A percentile compares a stretch with the other conserved stretches of the same genome.
phyloP scores from a whole-genome alignment of 2,888 invertebrate species.

The Cheilosia grossa region DNA sequence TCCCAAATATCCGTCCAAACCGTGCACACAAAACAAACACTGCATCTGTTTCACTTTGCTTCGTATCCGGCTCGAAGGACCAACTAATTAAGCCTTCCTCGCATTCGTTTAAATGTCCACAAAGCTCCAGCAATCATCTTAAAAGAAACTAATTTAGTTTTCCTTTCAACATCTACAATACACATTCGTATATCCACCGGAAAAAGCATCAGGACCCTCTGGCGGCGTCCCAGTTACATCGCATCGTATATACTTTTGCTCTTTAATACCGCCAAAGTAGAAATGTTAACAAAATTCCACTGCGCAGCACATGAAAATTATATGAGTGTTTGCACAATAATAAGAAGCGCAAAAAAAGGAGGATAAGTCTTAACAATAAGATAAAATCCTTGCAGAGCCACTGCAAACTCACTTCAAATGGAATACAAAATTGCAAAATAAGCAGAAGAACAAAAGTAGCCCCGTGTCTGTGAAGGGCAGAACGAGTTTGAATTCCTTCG shows the following conservation, averaged over 20 bases:
- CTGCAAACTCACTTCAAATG: slow-evolving; percentile 7
- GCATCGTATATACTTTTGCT: not conserved
- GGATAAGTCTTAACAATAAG: slow-evolving; percentile 43
- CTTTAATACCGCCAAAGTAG: slow-evolving; percentile 3
- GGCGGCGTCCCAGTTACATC: slow-evolving; percentile 16
- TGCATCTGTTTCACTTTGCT: no score
- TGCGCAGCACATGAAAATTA: slow-evolving; percentile 33
- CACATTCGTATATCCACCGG: not conserved
- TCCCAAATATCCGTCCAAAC: not conserved
- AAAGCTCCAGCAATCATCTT: slow-evolving; percentile 33
- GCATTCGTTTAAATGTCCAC: slow-evolving; percentile 32
- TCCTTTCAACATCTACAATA: not conserved
- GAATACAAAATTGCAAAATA: slow-evolving; percentile 6
- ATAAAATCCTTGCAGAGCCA: slow-evolving; percentile 9
- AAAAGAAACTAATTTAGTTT: slow-evolving; percentile 42
- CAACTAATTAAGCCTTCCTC: slow-evolving; percentile 33
- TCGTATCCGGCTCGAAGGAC: slow-evolving; percentile 27
- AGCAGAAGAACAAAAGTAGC: no score
- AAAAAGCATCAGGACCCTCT: not conserved
- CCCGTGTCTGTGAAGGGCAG: not conserved
- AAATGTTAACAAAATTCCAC: slow-evolving; percentile 22
- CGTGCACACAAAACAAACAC: not conserved
- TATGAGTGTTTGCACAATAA: slow-evolving; percentile 35
- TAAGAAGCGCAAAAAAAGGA: slow-evolving; percentile 15
- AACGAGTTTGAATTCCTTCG: not conserved